A percentile compares a stretch with the other conserved stretches of the same genome.
Evolutionary conservation across 2,888 invertebrate genomes (phyloP).

Genomic region (Pyrrhia umbra): DNA sequence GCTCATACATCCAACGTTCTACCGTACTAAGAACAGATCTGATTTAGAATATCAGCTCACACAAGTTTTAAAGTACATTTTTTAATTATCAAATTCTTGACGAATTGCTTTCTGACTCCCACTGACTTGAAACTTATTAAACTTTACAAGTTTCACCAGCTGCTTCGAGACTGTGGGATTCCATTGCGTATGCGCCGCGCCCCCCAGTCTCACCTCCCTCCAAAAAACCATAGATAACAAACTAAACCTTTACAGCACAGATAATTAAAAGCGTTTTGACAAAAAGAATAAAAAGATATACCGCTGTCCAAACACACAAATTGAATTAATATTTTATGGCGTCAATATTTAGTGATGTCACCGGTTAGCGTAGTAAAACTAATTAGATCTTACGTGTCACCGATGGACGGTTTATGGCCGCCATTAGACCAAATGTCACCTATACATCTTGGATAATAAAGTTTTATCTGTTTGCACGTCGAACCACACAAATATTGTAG

Average conservation of each 20-base stretch:
- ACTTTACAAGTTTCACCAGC: no score
- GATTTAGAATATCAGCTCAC: no score
- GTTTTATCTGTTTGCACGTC: constrained; percentile 57
- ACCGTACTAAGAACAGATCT: no score
- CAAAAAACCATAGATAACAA: constrained; percentile 1
- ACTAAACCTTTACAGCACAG: constrained; percentile 37
- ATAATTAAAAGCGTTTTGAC: constrained; percentile 67
- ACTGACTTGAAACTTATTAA: no score
- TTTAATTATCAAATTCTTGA: no score
- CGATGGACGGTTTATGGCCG: constrained; percentile 67
- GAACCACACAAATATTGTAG: constrained; percentile 55
- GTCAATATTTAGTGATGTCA: constrained; percentile 69
- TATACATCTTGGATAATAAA: constrained; percentile 49
- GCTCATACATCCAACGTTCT: no score
- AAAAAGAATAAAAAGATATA: constrained; percentile 23
- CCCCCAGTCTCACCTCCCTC: background rate
- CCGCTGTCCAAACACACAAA: constrained; percentile 65
- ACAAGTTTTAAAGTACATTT: no score
- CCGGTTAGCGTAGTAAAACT: constrained; percentile 72
- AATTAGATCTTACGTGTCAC: constrained; percentile 77
- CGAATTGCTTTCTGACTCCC: no score
- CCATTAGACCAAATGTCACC: constrained; percentile 63
- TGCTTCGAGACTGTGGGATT: no score
- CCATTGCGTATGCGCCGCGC: background rate
- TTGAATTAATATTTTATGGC: constrained; percentile 73